Evolutionary conservation across 2,113 vertebrate genomes (phyloP).

Genomic region (Heterochromis multidens): DNA sequence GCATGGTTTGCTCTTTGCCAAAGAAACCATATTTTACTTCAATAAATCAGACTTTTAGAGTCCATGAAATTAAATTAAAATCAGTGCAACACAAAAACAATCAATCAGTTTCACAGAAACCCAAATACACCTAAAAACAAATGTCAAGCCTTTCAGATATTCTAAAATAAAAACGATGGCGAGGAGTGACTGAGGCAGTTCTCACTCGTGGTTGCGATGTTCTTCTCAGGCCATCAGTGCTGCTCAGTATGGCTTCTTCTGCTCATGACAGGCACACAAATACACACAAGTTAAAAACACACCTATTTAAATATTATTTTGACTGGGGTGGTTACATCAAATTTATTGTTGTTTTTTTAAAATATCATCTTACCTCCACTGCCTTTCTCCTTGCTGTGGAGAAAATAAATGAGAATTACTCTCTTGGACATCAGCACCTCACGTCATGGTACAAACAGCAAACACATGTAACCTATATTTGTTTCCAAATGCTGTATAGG

Average conservation of each 20-base stretch:
- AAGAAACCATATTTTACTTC: background rate
- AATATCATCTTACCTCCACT: slow-evolving; percentile 43
- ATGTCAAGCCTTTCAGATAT: background rate
- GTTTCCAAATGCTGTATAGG: background rate
- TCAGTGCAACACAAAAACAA: background rate
- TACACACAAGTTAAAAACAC: background rate
- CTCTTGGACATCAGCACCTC: background rate
- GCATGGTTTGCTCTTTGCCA: background rate
- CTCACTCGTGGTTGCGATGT: background rate
- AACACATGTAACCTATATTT: background rate
- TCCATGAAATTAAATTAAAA: background rate
- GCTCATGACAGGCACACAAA: slow-evolving; percentile 43
- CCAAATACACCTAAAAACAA: background rate
- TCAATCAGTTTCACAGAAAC: slow-evolving; percentile 21
- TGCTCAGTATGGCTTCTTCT: slow-evolving; percentile 70
- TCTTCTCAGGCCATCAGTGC: background rate
- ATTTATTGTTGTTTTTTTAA: background rate
- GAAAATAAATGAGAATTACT: slow-evolving; percentile 8
- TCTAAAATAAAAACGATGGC: background rate
- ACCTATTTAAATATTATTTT: background rate
- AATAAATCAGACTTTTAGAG: background rate
- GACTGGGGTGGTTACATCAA: background rate
- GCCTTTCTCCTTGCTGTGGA: slow-evolving; percentile 40
- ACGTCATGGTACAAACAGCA: background rate
- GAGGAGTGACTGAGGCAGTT: background rate